Evolutionary conservation across 35 echinoderm and acorn worm species (phyloP), one percentile per base, ranked within the genome.

Genomic region (Apostichopus japonicus): DNA sequence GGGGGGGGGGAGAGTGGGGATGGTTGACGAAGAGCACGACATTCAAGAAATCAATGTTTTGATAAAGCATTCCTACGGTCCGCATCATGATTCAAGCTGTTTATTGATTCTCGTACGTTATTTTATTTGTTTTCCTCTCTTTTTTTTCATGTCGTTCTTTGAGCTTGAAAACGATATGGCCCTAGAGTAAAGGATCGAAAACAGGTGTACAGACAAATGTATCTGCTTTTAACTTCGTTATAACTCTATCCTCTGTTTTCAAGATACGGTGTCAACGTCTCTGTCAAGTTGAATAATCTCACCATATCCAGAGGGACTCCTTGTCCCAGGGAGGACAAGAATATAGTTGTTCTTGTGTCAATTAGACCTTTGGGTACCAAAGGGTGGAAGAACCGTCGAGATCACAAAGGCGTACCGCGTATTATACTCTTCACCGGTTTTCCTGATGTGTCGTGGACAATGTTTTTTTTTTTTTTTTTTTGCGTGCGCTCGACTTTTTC

Each of bases 191-290:
- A 7, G 79, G 24, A 17, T 54, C 51, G 5, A 51, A 33, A 82
- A 82, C 79, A 82, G 79, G 79, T 82, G 79, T 82, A 25, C 17
- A 82, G 54, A 51, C 33, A 82, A 82, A 82, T 44, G 33, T 44
- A 44, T 78, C 23, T 22, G 51, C 51, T 78, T 82, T 51, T 82
- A 23, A 53, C 79, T 82, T 27, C 51, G 79, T 82, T 82, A 51
- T 33, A 78, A 53, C 53, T 82, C 53, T 82, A 19, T 82, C 51
- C 24, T 55, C 51, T 82, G 24, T 83, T 54, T 33, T 83, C 14
- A 7, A 83, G 33, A 55, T 83, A 53, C 24, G 19, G 19, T 55
- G 79, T 52, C 51, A 13, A 52, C 25, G 17, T 54, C 54, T 54
- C 54, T 54, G 24, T 17, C 24, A 83, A 83, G 51, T 54, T 83